phyloP scores from a whole-genome alignment of 2,797 vertebrate species.

The Iguana delicatissima region DNA sequence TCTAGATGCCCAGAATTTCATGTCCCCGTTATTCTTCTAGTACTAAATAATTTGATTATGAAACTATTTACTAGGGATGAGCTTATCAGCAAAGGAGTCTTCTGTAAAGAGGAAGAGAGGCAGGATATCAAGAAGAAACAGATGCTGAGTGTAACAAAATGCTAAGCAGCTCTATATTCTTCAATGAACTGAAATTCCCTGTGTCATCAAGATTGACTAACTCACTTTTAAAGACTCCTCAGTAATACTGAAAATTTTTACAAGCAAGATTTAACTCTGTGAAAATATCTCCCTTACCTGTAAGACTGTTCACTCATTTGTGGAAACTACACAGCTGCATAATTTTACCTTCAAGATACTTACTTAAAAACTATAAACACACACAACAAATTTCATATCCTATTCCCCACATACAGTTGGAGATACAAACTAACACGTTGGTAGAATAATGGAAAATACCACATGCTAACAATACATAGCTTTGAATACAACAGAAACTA shows the following conservation, averaged over 20 bases:
- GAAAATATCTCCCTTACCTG: neutral
- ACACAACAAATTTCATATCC: neutral
- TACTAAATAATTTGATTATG: neutral
- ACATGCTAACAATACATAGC: neutral
- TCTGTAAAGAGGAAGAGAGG: constrained; percentile 2
- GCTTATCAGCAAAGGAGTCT: neutral
- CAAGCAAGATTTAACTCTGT: neutral
- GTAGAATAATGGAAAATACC: neutral
- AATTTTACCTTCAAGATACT: neutral
- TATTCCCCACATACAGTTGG: neutral
- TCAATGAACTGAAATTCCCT: neutral
- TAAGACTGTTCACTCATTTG: neutral
- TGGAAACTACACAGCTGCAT: neutral
- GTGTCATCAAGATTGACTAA: neutral
- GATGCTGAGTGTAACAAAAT: neutral
- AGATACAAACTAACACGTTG: neutral
- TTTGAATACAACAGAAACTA: no score
- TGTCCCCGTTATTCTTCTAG: neutral
- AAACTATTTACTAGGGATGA: neutral
- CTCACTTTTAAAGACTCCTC: neutral
- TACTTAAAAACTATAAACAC: neutral
- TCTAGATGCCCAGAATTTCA: neutral
- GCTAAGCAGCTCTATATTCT: neutral
- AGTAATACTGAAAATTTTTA: neutral
- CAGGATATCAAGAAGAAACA: constrained; percentile 19